A percentile compares a stretch with the other conserved stretches of the same genome.
Evolutionary conservation across 2,113 vertebrate species (phyloP).

Genomic region (Columbina picui): DNA sequence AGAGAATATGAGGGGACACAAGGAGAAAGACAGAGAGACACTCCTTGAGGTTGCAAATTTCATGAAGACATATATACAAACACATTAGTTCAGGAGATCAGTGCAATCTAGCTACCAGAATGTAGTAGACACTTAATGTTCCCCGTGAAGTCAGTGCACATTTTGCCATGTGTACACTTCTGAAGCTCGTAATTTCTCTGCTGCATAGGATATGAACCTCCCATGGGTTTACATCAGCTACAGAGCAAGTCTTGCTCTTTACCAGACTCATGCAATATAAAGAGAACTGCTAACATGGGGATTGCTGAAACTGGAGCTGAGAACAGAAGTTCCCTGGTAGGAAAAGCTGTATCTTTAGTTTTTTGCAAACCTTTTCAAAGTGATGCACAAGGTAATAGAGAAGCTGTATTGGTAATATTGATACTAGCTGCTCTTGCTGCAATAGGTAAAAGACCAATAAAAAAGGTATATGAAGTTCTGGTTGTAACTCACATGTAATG

Average conservation of each 20-base stretch:
- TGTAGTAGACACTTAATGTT: background rate
- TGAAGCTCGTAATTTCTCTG: background rate
- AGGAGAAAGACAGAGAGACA: background rate
- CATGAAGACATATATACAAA: background rate
- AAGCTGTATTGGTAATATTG: background rate
- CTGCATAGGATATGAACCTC: background rate
- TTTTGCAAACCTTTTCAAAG: background rate
- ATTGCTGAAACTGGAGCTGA: background rate
- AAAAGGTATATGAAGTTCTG: background rate
- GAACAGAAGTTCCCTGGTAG: background rate
- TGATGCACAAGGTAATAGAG: background rate
- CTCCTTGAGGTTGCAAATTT: background rate
- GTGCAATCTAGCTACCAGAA: background rate
- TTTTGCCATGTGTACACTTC: background rate
- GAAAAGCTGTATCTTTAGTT: background rate
- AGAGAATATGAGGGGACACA: background rate
- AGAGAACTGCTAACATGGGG: background rate
- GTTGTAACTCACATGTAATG: background rate
- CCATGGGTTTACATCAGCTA: background rate
- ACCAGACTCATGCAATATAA: background rate
- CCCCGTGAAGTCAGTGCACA: rapidly evolving
- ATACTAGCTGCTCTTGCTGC: background rate
- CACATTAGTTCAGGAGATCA: background rate
- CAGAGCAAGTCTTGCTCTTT: background rate
- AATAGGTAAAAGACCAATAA: background rate